Evolutionary conservation across 2,888 invertebrate species (phyloP).

Genomic region (Eupithecia centaureata): DNA sequence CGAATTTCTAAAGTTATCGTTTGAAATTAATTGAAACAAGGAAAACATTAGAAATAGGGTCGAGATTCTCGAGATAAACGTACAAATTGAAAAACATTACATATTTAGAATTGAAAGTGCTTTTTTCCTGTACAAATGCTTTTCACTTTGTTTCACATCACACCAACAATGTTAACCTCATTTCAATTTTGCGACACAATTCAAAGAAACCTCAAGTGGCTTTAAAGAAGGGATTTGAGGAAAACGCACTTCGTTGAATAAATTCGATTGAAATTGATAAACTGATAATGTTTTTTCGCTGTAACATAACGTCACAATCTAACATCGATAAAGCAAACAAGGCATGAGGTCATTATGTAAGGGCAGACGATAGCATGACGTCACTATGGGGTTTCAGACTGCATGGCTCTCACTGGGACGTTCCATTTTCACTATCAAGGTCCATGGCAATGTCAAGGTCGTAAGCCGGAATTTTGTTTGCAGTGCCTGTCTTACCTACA

Average conservation of each 20-base stretch:
- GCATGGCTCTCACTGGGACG: conserved; percentile 1
- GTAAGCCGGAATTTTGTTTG: neutral
- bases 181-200: conserved; percentile 4
- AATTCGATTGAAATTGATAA: conserved; percentile 27
- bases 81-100: neutral
- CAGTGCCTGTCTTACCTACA: neutral
- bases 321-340: neutral
- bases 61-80: no score
- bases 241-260: conserved; percentile 17
- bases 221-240: conserved; percentile 15
- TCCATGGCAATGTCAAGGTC: neutral
- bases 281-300: conserved; percentile 14
- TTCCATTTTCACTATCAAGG: neutral
- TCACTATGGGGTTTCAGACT: conserved; percentile 16
- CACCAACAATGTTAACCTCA: neutral
- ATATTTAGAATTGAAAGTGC: neutral
- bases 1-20: no score
- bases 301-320: conserved; percentile 17
- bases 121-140: neutral
- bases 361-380: conserved; percentile 14
- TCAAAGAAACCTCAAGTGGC: conserved; percentile 19
- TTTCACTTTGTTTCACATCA: neutral
- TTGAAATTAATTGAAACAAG: no score
- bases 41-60: neutral
- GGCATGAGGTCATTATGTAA: conserved; percentile 17